Conservation (phyloP, 2,888 invertebrate genomes). For the Idaea dimidiata region DNA sequence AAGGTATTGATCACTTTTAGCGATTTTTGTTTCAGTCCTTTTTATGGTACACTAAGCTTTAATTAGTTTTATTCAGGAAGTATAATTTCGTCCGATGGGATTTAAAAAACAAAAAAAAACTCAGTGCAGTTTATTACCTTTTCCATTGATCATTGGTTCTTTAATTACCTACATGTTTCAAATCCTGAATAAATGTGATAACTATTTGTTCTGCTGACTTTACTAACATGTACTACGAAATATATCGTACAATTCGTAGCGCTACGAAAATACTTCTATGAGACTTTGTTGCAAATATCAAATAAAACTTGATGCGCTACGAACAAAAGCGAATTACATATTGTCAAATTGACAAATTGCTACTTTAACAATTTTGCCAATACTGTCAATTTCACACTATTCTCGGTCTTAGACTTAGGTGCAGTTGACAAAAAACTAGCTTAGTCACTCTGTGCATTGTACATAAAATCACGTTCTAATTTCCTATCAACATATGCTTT, state of each 20-base stretch:
- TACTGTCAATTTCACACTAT: background rate
- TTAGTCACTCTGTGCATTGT: conserved; percentile 14
- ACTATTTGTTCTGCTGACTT: background rate
- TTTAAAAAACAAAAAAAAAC: too few species aligned
- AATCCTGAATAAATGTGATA: too few species aligned
- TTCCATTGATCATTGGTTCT: too few species aligned
- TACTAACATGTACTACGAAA: background rate
- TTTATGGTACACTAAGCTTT: too few species aligned
- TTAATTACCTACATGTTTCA: too few species aligned
- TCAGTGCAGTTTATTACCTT: too few species aligned
- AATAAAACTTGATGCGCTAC: background rate
- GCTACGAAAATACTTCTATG: background rate
- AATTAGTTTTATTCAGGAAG: too few species aligned
- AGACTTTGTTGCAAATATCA: background rate
- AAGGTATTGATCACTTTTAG: too few species aligned
- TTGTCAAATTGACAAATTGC: background rate
- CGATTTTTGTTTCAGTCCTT: too few species aligned
- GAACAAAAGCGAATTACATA: background rate
- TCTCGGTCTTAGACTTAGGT: conserved; percentile 13
- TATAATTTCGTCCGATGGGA: too few species aligned
- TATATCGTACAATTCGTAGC: background rate
- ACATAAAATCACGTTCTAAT: conserved; percentile 15
- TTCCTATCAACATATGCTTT: conserved; percentile 18
- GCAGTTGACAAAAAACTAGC: conserved; percentile 17
- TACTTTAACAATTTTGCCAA: background rate